These are phyloP conservation scores for Drosophila saltans DNA, from an alignment of 1,140 invertebrate species.

Conservation along the genomic window DNA sequence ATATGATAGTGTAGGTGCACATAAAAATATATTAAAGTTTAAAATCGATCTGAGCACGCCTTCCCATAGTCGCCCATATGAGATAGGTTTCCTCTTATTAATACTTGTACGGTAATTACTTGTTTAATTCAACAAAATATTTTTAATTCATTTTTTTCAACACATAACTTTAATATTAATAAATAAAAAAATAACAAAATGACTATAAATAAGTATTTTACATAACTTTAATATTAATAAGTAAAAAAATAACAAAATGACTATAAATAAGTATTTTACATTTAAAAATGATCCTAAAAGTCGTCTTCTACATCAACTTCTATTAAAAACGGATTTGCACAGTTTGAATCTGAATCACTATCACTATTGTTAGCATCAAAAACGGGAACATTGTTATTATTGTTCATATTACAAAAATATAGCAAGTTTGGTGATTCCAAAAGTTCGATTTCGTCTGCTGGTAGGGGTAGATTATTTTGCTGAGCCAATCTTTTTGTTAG, in stretches of 20 bases:
- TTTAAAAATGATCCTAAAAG: too few relatives aligned
- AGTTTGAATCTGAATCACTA: conserved; percentile 19
- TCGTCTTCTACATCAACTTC: too few relatives aligned
- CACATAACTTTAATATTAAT: neutral
- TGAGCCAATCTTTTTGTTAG: too few relatives aligned
- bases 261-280: too few relatives aligned
- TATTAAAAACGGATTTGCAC: conserved; percentile 28
- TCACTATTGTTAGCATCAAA: conserved; percentile 6
- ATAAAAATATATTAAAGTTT: neutral
- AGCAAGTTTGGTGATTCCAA: too few relatives aligned
- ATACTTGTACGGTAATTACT: conserved; percentile 12
- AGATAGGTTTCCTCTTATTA: conserved; percentile 26
- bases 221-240: too few relatives aligned
- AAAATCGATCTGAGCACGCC: neutral
- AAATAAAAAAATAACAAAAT: neutral
- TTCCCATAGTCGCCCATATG: conserved; percentile 30
- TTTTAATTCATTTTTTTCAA: neutral
- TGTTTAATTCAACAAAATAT: neutral
- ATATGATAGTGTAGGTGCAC: neutral
- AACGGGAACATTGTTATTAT: conserved; percentile 1
- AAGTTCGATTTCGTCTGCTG: too few relatives aligned
- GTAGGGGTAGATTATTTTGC: too few relatives aligned
- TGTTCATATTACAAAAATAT: too few relatives aligned
- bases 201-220: too few relatives aligned
- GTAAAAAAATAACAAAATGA: too few relatives aligned